These are phyloP conservation scores for Agrilus biguttatus DNA, from an alignment of 2,888 invertebrate species.

Conservation along the genomic window DNA sequence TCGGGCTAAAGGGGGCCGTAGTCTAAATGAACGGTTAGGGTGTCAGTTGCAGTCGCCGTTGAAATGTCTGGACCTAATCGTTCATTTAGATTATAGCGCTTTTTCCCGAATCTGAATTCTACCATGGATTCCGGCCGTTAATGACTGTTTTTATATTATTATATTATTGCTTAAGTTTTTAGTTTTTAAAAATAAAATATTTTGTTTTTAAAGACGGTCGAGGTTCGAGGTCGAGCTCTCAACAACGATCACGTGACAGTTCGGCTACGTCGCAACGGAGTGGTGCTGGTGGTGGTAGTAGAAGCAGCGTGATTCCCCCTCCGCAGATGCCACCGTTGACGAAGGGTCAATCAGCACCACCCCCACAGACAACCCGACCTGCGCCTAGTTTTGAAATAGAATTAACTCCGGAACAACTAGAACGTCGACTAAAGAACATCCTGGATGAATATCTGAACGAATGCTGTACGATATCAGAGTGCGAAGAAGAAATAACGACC, in stretches of 20 bases:
- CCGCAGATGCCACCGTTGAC: slow-evolving; percentile 1
- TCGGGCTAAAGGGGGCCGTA: no score
- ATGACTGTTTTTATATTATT: no score
- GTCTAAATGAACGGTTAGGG: no score
- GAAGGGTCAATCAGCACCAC: slow-evolving; percentile 2
- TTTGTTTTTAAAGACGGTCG: no score
- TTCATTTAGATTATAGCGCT: no score
- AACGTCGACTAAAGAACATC: slow-evolving; percentile 21
- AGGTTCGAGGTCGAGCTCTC: slow-evolving; percentile 42
- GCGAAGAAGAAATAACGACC: slow-evolving; percentile 21
- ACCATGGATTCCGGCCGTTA: no score
- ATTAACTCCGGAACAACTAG: slow-evolving; percentile 15
- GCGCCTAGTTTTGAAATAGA: slow-evolving; percentile 5
- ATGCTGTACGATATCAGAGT: slow-evolving; percentile 20
- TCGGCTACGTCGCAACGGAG: slow-evolving; percentile 14
- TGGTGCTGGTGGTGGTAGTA: slow-evolving; percentile 4
- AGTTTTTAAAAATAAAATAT: no score
- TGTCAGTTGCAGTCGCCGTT: no score
- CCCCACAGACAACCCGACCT: background rate
- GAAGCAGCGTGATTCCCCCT: slow-evolving; percentile 5
- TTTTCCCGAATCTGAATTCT: no score
- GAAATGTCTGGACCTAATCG: no score
- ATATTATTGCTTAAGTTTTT: no score
- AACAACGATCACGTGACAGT: slow-evolving; percentile 36
- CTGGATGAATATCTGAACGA: slow-evolving; percentile 26